Base-by-base conservation (phyloP, 2,888 invertebrate genomes). In the Pseudolycoriella hygida region DNA sequence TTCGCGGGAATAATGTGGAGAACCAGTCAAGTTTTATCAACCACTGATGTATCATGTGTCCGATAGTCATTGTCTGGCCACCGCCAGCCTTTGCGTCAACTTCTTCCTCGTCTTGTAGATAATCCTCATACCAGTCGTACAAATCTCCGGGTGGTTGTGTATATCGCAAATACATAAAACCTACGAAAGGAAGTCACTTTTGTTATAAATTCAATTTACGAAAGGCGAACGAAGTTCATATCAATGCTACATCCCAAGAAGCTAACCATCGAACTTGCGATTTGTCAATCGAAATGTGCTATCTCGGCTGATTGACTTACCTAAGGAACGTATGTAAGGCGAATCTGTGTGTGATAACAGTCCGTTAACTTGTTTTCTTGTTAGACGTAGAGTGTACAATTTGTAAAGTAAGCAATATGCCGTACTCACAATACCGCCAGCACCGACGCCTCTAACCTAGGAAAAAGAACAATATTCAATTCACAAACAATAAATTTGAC, bases 331-430 rank as follows among this genome's bases (percentile, higher is more conserved):
- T 57, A 98, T 94, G 68, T 92, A 98, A 3, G 96, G 90, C 3
- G 97, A 97, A 71, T 97, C 97, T 43, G 80, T 74, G 67, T 97
- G 96, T 57, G 88, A 88, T 53, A 97, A 77, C 50, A 98, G 77
- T 46, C 93, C 93, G 60, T 89, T 92, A 52, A 99, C 74, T 67
- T 99, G 98, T 66, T 97, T 98, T 50, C 96, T 76, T n/a, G 98
- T 97, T 53, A 99, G 71, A 55, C 88, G 82, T 56, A 98, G 69
- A 1, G 97, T 97, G 68, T 92, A 98, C 50, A 99, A 69, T 67
- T 98, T 97, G 69, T 96, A 99, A 30, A 99, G 75, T n/a, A 98
- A 74, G 64, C 98, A 98, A 67, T 88, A 99, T 1, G 98, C 97
- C 48, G 97, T 96, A n/a, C 96, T 96, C 17, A 99, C 97, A 49